These are phyloP conservation scores for Prosapia bicincta DNA, from an alignment of 2,888 invertebrate genomes.

Conservation along the genomic window DNA sequence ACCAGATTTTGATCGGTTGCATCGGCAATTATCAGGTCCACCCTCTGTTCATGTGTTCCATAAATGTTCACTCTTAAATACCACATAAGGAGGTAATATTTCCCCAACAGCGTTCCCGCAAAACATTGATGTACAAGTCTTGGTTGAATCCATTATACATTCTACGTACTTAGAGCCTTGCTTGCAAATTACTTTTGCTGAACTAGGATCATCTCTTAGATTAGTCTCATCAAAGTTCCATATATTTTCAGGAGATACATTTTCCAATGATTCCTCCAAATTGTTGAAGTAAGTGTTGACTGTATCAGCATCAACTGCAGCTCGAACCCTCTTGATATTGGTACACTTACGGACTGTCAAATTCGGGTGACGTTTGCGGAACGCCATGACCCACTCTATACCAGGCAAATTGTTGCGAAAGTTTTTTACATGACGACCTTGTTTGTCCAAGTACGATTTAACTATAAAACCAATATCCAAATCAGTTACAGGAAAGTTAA, in stretches of 20 bases:
- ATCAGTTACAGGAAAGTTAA: not conserved
- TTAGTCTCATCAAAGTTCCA: no score
- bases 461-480: not conserved
- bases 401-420: slow-evolving; percentile 40
- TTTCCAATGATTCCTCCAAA: slow-evolving; percentile 5
- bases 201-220: slow-evolving; percentile 43
- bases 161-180: slow-evolving; percentile 43
- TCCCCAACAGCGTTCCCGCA: slow-evolving; percentile 42
- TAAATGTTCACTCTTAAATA: slow-evolving; percentile 42
- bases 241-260: slow-evolving; percentile 36
- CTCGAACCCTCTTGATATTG: slow-evolving; percentile 37
- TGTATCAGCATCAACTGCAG: slow-evolving; percentile 27
- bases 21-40: slow-evolving; percentile 39
- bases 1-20: slow-evolving; percentile 18
- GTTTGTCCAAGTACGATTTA: not conserved
- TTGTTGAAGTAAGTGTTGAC: slow-evolving; percentile 32
- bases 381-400: slow-evolving; percentile 36
- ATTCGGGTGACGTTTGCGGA: slow-evolving; percentile 30
- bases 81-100: slow-evolving; percentile 43
- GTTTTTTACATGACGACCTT: not conserved
- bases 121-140: slow-evolving; percentile 43
- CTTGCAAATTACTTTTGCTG: slow-evolving; percentile 37
- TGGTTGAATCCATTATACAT: slow-evolving; percentile 40
- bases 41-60: slow-evolving; percentile 40
- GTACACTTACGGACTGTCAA: slow-evolving; percentile 28